Base-by-base conservation (phyloP, 1,140 invertebrate species). In the Sinella curviseta region DNA sequence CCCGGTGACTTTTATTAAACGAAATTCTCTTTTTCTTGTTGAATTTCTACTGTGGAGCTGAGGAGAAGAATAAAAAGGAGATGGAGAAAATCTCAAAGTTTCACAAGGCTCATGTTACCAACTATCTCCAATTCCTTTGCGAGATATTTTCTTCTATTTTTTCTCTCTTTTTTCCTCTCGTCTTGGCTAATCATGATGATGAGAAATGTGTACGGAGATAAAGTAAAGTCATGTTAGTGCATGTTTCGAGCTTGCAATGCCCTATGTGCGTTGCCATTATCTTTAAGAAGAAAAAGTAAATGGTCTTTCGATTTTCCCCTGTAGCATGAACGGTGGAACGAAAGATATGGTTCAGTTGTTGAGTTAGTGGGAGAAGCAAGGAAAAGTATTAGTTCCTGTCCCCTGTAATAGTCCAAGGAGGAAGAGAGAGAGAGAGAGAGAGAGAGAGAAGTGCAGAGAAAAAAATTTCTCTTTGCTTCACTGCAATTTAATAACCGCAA, bases 401-500 rank as follows among this genome's bases (percentile, higher is more conserved):
- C 39, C 20, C 39, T 48, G n/a, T n/a, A n/a, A n/a, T n/a, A n/a
- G n/a, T 20, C 8, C 39, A 12, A 20, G 39, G 20, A 48, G 39
- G 39, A 48, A 48, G 8, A 12, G 39, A 12, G 39, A 48, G n/a
- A n/a, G n/a, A n/a, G n/a, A n/a, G n/a, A 48, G 39, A 48, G 20
- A 48, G 8, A 48, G 20, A 48, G 20, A 20, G 20, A 48, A 48
- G 39, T 48, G 39, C 39, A 48, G 57, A 65, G 8, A 65, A 65
- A 65, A 17, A 65, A 4, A 65, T 65, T 65, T 65, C 24, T 26
- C 24, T n/a, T 26, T 65, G 57, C 57, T 65, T 65, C 26, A n/a
- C 57, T 65, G 57, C 57, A 26, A 65, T 65, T 65, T 65, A 65
- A 65, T 65, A 65, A 65, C 57, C 57, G 57, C 57, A 65, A 65